A percentile compares a stretch with the other conserved stretches of the same genome.
These are phyloP conservation scores for Pseudochromis fuscus DNA, from an alignment of 2,797 vertebrate genomes.

Conservation along the genomic window DNA sequence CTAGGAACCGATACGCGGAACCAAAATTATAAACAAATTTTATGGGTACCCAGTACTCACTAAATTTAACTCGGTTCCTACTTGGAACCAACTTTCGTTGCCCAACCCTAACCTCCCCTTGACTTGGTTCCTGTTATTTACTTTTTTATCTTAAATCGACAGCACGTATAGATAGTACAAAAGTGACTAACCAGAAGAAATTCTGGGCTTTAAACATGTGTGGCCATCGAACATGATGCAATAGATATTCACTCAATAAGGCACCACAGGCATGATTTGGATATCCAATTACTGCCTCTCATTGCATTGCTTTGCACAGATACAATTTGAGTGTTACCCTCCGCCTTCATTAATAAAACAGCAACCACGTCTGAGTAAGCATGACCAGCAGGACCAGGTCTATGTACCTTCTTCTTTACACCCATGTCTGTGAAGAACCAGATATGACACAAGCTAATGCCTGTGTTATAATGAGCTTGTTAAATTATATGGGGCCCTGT, in stretches of 20 bases:
- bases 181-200: not conserved
- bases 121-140: not conserved
- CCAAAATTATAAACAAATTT: too few relatives aligned
- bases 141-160: not conserved
- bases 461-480: slow-evolving; percentile 80
- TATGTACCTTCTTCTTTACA: slow-evolving; percentile 29
- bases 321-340: slow-evolving; percentile 22
- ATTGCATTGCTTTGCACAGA: slow-evolving; percentile 1
- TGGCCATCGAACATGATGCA: not conserved
- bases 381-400: slow-evolving; percentile 22
- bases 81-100: too few relatives aligned
- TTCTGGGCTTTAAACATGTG: not conserved
- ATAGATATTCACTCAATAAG: slow-evolving; percentile 25
- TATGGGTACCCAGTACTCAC: too few relatives aligned
- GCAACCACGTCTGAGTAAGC: slow-evolving; percentile 31
- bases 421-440: slow-evolving; percentile 24
- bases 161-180: not conserved
- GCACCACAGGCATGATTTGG: slow-evolving; percentile 10
- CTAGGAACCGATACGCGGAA: too few relatives aligned
- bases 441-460: slow-evolving; percentile 65
- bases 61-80: too few relatives aligned
- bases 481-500: slow-evolving; percentile 81
- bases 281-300: slow-evolving; percentile 19
- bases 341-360: slow-evolving; percentile 44
- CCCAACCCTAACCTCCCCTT: too few relatives aligned